Percentiles rank a stretch among this genome's conserved stretches.
Conservation (phyloP, 2,888 invertebrate species). For the Coecobrya sp. region DNA sequence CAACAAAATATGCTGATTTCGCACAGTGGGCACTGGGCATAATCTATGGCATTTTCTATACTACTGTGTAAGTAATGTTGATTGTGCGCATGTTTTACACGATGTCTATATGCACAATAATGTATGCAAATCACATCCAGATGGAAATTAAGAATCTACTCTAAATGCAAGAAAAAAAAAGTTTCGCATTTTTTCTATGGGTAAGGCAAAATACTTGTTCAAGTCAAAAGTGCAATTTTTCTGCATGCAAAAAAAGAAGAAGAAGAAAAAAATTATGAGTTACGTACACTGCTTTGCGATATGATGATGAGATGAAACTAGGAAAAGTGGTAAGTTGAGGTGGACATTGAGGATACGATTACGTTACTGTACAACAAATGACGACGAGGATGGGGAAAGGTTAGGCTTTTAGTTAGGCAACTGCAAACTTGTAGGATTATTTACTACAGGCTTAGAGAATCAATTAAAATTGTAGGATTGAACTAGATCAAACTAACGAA, state of each 20-base stretch:
- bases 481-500: neutral
- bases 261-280: neutral
- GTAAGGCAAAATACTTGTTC: neutral
- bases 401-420: neutral
- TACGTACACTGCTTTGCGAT: neutral
- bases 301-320: neutral
- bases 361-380: neutral
- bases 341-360: neutral
- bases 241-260: conserved; percentile 9
- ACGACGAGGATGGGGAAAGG: neutral
- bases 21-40: neutral
- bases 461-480: neutral
- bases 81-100: conserved; percentile 38
- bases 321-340: neutral
- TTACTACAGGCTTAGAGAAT: neutral
- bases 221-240: conserved; percentile 37
- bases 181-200: neutral
- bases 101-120: conserved; percentile 18
- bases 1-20: neutral
- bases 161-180: conserved; percentile 15
- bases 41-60: neutral
- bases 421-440: neutral
- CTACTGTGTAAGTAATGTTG: neutral
- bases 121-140: conserved; percentile 44
- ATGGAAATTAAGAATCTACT: conserved; percentile 3